phyloP scores from a whole-genome alignment of 2,797 vertebrate species.

The Sebastes itinus region DNA sequence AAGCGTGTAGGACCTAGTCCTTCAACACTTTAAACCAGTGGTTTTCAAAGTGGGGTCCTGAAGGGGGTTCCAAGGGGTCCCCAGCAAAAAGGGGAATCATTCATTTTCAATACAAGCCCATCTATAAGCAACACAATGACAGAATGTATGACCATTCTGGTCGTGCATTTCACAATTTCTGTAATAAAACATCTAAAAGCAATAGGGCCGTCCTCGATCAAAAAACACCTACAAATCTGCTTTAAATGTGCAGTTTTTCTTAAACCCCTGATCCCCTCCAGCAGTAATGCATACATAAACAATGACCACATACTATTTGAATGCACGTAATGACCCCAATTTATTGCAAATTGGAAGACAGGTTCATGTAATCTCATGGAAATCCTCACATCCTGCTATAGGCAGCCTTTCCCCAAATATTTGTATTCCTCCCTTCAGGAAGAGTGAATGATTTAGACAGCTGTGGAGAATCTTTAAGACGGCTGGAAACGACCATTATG shows the following conservation, averaged over 20 bases:
- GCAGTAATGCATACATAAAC: neutral
- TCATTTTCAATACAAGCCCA: no score
- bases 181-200: no score
- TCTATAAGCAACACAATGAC: no score
- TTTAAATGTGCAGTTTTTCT: neutral
- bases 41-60: no score
- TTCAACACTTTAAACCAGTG: neutral
- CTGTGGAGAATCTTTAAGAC: conserved; percentile 18
- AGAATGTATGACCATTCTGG: no score
- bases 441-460: conserved; percentile 46
- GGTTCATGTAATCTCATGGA: conserved; percentile 34
- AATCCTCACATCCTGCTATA: conserved; percentile 20
- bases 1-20: no score
- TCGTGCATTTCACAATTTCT: no score
- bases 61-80: no score
- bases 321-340: conserved; percentile 51
- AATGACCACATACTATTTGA: conserved; percentile 52
- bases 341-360: conserved; percentile 64
- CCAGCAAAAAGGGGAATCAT: no score
- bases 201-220: no score
- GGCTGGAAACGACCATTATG: conserved; percentile 9
- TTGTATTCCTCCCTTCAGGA: conserved; percentile 13
- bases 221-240: no score
- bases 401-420: conserved; percentile 13
- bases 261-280: neutral